Conservation (phyloP, 2,888 invertebrate species). For the Leucophenga maculata region DNA sequence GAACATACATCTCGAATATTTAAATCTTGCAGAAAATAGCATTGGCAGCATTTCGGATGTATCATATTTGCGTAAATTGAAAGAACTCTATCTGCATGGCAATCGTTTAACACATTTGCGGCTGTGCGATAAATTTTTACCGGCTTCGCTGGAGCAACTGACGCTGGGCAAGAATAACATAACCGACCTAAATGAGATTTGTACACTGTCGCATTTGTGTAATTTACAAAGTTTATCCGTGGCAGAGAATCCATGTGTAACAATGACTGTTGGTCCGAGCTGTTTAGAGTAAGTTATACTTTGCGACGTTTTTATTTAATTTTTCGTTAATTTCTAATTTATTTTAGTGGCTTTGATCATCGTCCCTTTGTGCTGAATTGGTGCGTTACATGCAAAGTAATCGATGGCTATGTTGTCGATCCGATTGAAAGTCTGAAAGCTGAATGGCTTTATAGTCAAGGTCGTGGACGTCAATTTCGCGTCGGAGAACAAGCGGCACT, state of each 20-base stretch:
- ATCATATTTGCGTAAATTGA: conserved; percentile 84
- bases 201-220: conserved; percentile 83
- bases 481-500: conserved; percentile 87
- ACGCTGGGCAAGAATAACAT: conserved; percentile 88
- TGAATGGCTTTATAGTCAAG: conserved; percentile 96
- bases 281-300: conserved; percentile 73
- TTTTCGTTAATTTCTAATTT: not conserved
- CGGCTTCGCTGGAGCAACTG: conserved; percentile 81
- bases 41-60: conserved; percentile 89
- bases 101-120: conserved; percentile 88
- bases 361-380: conserved; percentile 94
- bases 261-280: conserved; percentile 80
- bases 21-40: conserved; percentile 92
- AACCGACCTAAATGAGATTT: conserved; percentile 88
- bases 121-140: conserved; percentile 87
- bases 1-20: conserved; percentile 84
- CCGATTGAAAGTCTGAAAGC: conserved; percentile 94
- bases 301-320: not conserved
- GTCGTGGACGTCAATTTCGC: conserved; percentile 89
- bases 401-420: conserved; percentile 91
- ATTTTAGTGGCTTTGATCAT: conserved; percentile 88
- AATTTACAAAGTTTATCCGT: conserved; percentile 87
- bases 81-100: conserved; percentile 88
- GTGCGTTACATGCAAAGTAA: conserved; percentile 89
- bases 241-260: conserved; percentile 89